Conservation (phyloP, 2,113 vertebrate genomes). For the Tragelaphus scriptus region DNA sequence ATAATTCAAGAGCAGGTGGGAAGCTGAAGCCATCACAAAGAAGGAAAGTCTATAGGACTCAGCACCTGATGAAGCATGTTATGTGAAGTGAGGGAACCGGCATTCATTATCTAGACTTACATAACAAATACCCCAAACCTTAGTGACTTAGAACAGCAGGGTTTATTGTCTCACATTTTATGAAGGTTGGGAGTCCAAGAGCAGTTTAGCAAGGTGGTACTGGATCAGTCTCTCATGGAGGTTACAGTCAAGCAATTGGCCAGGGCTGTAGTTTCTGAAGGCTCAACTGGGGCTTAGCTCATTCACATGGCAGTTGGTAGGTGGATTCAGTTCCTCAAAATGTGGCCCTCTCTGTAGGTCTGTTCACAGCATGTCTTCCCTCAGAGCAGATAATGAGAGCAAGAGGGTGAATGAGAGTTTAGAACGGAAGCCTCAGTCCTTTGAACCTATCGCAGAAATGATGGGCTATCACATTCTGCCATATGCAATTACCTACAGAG, state of each 20-base stretch:
- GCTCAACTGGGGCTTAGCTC: background rate
- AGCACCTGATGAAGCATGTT: background rate
- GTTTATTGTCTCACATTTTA: background rate
- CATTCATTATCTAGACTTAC: no score
- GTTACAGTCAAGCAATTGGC: no score
- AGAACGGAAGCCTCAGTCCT: background rate
- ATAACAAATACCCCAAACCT: background rate
- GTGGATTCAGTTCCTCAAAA: background rate
- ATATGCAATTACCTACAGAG: rapidly evolving
- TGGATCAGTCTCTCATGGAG: background rate
- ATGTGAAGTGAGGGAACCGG: background rate
- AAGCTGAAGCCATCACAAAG: rapidly evolving
- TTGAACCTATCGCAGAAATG: background rate
- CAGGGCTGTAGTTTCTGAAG: background rate
- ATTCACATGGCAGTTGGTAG: background rate
- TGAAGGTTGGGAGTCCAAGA: background rate
- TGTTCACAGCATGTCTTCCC: background rate
- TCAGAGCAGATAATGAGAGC: background rate
- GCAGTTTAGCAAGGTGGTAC: background rate
- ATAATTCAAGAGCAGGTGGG: background rate
- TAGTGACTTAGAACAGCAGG: background rate
- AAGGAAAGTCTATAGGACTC: background rate
- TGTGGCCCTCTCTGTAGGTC: background rate
- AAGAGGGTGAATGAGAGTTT: background rate
- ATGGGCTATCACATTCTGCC: background rate